Evolutionary conservation across 1,140 invertebrate genomes (phyloP).

Genomic region (Glossosoma conforme): DNA sequence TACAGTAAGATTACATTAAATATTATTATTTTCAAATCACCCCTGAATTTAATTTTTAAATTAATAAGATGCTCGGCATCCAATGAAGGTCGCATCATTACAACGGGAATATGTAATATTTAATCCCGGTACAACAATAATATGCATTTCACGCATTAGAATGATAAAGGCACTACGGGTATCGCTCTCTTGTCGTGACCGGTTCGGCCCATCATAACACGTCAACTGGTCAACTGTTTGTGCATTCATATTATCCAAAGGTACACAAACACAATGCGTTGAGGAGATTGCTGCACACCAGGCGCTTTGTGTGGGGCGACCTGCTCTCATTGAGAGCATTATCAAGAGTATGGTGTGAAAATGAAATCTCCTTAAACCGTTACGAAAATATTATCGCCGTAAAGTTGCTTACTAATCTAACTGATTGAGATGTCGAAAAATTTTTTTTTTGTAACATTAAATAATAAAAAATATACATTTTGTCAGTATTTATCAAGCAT

Average conservation of each 20-base stretch:
- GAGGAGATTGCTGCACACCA: conserved; percentile 22
- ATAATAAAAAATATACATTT: too few species aligned
- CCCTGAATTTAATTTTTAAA: too few species aligned
- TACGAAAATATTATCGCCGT: conserved; percentile 1
- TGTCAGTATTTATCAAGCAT: too few species aligned
- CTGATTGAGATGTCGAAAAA: too few species aligned
- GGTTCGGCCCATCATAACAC: conserved; percentile 29
- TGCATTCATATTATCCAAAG: conserved; percentile 26
- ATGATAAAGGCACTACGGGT: conserved; percentile 19
- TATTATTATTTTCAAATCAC: too few species aligned
- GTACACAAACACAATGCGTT: conserved; percentile 17
- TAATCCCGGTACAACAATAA: conserved; percentile 27
- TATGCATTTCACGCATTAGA: conserved; percentile 30
- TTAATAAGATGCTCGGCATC: too few species aligned
- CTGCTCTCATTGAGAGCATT: conserved; percentile 16
- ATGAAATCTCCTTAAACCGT: conserved; percentile 30
- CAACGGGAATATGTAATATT: conserved; percentile 1
- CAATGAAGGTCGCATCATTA: too few species aligned
- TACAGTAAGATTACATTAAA: too few species aligned
- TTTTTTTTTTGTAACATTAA: too few species aligned
- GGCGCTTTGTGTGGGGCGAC: neutral
- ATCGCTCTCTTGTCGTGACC: conserved; percentile 11
- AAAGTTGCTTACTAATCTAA: too few species aligned
- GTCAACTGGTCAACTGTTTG: conserved; percentile 32
- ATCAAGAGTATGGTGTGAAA: conserved; percentile 31